Conservation (phyloP, 2,797 vertebrate species). For the Clarias pachynema region DNA sequence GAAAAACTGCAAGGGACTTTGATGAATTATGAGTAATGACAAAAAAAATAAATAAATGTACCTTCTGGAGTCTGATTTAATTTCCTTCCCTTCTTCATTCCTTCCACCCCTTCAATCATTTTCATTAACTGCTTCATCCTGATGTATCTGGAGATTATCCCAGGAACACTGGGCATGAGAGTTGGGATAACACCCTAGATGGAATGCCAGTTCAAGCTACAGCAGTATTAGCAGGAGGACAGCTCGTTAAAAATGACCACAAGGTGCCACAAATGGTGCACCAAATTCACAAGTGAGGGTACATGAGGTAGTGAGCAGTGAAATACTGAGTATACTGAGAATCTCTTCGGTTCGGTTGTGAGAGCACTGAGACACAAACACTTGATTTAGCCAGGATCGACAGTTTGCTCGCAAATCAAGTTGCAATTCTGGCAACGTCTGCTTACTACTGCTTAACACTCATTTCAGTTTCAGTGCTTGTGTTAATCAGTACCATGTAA, state of each 20-base stretch:
- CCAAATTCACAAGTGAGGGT: neutral
- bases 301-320: neutral
- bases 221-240: neutral
- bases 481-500: neutral
- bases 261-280: neutral
- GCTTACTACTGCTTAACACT: neutral
- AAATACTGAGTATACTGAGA: neutral
- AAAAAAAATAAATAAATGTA: neutral
- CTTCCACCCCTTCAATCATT: neutral
- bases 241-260: neutral
- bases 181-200: neutral
- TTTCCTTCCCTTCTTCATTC: neutral
- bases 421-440: neutral
- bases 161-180: neutral
- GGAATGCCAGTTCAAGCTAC: neutral
- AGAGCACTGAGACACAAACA: neutral
- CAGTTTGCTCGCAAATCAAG: neutral
- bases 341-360: neutral
- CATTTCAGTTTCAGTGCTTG: neutral
- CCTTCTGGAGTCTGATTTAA: neutral
- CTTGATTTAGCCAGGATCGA: neutral
- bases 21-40: neutral
- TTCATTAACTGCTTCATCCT: neutral
- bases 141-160: neutral
- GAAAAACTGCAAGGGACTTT: neutral